Conservation (phyloP, 1,140 invertebrate species). For the Brachionus calyciflorus region DNA sequence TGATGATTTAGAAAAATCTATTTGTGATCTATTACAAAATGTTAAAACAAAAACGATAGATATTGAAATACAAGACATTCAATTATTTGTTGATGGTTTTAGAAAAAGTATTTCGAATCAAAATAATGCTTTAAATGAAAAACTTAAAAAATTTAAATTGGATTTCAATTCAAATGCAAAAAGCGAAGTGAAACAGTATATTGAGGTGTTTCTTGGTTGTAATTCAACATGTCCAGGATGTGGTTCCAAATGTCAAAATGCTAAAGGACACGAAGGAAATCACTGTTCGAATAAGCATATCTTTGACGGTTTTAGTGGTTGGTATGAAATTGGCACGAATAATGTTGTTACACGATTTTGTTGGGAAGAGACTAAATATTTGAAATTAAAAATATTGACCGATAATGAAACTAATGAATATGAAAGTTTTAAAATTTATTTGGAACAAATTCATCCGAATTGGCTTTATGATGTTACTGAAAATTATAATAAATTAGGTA, state of each 20-base stretch:
- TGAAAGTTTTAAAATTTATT: background rate
- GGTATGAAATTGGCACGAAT: background rate
- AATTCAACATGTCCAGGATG: background rate
- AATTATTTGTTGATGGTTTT: background rate
- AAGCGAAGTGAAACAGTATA: background rate
- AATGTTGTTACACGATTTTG: background rate
- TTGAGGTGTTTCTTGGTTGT: background rate
- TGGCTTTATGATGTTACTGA: background rate
- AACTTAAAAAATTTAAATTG: background rate
- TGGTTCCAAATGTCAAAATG: conserved; percentile 18
- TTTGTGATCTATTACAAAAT: background rate
- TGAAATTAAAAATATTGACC: background rate
- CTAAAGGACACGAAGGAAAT: conserved; percentile 9
- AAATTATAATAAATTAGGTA: background rate
- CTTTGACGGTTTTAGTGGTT: background rate
- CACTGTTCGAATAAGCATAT: background rate
- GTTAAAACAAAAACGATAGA: background rate
- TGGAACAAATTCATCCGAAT: background rate
- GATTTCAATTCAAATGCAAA: background rate
- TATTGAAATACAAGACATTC: background rate
- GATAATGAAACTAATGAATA: background rate
- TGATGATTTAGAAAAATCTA: background rate
- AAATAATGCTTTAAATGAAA: background rate
- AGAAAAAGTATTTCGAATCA: background rate
- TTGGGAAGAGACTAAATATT: background rate